Conservation (phyloP, 2,797 vertebrate species). For the Mareca strepera region DNA sequence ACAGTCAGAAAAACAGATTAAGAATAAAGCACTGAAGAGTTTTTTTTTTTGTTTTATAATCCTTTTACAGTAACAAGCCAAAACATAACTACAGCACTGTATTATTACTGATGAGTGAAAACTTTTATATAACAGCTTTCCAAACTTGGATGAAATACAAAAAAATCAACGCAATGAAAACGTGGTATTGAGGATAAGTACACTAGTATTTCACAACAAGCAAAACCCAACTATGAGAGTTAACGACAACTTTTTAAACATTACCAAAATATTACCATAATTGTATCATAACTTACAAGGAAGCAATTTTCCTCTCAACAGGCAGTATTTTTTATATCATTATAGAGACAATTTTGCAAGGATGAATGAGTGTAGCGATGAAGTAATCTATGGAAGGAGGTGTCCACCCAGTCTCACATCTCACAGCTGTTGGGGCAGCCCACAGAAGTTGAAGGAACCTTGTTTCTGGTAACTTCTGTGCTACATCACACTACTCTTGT, state of each 20-base stretch:
- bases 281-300: not conserved
- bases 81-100: not conserved
- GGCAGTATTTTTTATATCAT: not conserved
- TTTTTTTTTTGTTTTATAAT: not conserved
- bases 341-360: rapidly evolving
- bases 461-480: not conserved
- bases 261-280: rapidly evolving
- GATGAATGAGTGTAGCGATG: not conserved
- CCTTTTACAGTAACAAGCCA: not conserved
- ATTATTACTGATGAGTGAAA: not conserved
- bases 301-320: not conserved
- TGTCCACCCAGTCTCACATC: not conserved
- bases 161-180: not conserved
- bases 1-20: not conserved
- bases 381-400: not conserved
- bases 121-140: rapidly evolving
- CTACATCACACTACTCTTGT: not conserved
- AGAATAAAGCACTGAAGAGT: rapidly evolving
- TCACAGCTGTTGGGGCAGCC: not conserved
- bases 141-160: not conserved
- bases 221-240: not conserved
- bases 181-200: not conserved
- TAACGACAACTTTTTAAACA: not conserved
- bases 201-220: rapidly evolving
- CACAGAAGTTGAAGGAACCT: not conserved